These are phyloP conservation scores for Microtus oregoni DNA, from an alignment of 2,113 vertebrate genomes.

Conservation along the genomic window DNA sequence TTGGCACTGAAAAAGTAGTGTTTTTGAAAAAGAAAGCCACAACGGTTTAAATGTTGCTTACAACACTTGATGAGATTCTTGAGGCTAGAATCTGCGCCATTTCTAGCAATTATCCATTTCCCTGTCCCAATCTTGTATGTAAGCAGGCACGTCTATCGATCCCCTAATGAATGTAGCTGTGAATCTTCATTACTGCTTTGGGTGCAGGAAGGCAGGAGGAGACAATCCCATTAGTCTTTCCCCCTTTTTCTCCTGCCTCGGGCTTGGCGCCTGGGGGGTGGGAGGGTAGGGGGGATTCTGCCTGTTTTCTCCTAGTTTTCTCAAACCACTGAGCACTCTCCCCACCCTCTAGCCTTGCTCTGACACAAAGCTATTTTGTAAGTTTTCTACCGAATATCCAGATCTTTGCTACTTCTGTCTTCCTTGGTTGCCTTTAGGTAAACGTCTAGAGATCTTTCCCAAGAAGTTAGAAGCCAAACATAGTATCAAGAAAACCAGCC, in stretches of 20 bases:
- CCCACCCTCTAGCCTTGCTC: not conserved
- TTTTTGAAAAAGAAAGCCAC: constrained; percentile 58
- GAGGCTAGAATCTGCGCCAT: constrained; percentile 48
- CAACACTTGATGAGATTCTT: constrained; percentile 54
- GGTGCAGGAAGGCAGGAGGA: not conserved
- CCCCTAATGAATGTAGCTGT: constrained; percentile 82
- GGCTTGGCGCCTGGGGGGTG: not conserved
- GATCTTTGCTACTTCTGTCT: not conserved
- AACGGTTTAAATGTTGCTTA: constrained; percentile 63
- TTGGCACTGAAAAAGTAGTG: constrained; percentile 71
- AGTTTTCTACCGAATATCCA: not conserved
- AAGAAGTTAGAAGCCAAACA: not conserved
- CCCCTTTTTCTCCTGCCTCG: constrained; percentile 54
- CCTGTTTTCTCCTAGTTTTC: constrained; percentile 63
- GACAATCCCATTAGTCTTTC: constrained; percentile 78
- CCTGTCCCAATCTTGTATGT: constrained; percentile 71
- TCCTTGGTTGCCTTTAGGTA: not conserved
- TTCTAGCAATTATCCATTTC: constrained; percentile 72
- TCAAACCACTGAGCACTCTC: not conserved
- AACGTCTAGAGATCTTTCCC: not conserved
- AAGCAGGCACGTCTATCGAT: constrained; percentile 70
- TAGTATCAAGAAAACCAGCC: not conserved
- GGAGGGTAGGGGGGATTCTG: not conserved
- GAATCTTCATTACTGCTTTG: constrained; percentile 78
- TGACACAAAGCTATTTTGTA: constrained; percentile 1